Base-by-base conservation (phyloP, 2,113 vertebrate genomes). In the Cyanoramphus novaezelandiae region DNA sequence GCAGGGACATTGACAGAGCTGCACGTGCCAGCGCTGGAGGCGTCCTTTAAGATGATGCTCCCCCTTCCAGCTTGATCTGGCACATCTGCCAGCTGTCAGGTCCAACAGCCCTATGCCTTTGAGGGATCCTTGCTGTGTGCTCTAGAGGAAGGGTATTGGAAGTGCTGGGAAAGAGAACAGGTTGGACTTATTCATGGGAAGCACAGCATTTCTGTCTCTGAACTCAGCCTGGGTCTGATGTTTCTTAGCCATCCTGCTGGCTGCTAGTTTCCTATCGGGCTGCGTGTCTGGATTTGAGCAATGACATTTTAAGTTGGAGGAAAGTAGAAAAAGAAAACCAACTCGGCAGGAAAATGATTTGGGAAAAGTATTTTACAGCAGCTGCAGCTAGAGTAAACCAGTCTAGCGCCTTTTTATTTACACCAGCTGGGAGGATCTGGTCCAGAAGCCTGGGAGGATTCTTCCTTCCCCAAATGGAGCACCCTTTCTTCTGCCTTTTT, bases 251-350 rank as follows among this genome's bases (percentile, higher is more conserved):
- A 28, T 13, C 62, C 52, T 27, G 23, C 35, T 55, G 62, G 25
- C n/a, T 67, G 21, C 82, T n/a, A 41, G 33, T 69, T 52, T 6
- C 27, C 7, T 0, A 0, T 2, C 0, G 0, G 27, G 39, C 46
- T 82, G 71, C 10, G 10, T 39, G 2, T 2, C 44, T 59, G 43
- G 24, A 6, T 59, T 81, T 94, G 9, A 81, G 31, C 1, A 4
- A 14, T 15, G 33, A 35, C 31, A 28, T 52, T 21, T 21, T 0
- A 47, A 78, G 17, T 0, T 70, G 77, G 49, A 87, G 59, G 31
- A 86, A 92, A 16, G 18, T 1, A 63, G 25, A 44, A 39, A 52
- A 92, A 43, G 5, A 82, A 74, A 81, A 74, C 1, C 12, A 49
- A 52, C 9, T 2, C 0, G 49, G 17, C 44, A 74, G 84, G n/a